phyloP scores from a whole-genome alignment of 2,888 invertebrate genomes.

The Altica lythri region DNA sequence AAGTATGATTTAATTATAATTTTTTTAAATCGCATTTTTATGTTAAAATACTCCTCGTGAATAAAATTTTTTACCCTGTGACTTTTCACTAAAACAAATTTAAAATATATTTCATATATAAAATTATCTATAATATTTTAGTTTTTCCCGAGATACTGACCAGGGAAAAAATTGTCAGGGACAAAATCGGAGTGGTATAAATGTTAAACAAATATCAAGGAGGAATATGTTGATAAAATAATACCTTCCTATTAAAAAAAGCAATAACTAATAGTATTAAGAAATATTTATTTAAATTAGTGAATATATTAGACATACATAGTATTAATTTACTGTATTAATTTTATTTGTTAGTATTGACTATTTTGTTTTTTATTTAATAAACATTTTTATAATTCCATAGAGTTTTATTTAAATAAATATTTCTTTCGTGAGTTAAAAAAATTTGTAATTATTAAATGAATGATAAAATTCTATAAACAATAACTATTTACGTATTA shows the following conservation, averaged over 20 bases:
- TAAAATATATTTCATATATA: no score
- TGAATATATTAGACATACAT: background rate
- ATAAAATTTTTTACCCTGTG: no score
- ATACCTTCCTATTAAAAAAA: background rate
- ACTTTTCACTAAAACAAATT: no score
- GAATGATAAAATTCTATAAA: no score
- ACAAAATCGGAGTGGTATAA: background rate
- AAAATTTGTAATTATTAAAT: slow-evolving; percentile 1
- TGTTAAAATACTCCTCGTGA: background rate
- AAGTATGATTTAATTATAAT: slow-evolving; percentile 33
- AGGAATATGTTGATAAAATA: background rate
- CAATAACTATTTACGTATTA: no score
- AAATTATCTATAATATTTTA: slow-evolving; percentile 1
- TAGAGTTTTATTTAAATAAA: slow-evolving; percentile 6
- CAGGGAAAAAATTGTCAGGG: slow-evolving; percentile 3
- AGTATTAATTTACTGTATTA: slow-evolving; percentile 6
- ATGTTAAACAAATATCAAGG: background rate
- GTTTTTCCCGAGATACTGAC: background rate
- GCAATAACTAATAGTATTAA: slow-evolving; percentile 8
- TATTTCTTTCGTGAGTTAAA: background rate
- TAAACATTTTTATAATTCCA: slow-evolving; percentile 6
- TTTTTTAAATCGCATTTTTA: background rate
- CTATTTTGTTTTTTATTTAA: background rate
- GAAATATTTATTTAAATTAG: slow-evolving; percentile 7
- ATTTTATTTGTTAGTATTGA: background rate